Evolutionary conservation across 2,888 invertebrate genomes (phyloP), one percentile per base, ranked within the genome.

Genomic region (Ganaspis brasiliensis): DNA sequence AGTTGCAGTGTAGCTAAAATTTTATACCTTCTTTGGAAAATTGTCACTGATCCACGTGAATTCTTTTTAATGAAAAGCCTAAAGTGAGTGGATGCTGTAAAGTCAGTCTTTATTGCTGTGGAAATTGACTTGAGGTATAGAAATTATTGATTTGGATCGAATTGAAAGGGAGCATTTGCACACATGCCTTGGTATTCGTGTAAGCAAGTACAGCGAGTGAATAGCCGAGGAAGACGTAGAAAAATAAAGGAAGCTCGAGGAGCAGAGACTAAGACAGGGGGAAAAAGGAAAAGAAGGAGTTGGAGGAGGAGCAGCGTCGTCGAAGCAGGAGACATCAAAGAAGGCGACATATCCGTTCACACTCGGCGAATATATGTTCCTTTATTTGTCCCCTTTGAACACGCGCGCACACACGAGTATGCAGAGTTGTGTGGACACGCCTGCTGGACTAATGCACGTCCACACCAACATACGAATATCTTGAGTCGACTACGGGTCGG

Each of bases 341-440:
- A 85, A 87, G 78, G 88, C 89, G 88, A 89, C 89, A 89, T 89
- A 90, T 90, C 90, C 90, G 90, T 90, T 90, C 89, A 88, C 90
- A 89, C 90, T 90, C 85, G 84, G 78, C 85, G 78, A 84, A 76
- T 85, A 85, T 82, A 80, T 70, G 81, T 79, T 78, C 72, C 71
- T 80, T 79, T 80, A 80, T 80, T 81, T 82, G 84, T 80, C 81
- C 78, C 57, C 24, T 59, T 73, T 77, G 75, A 35, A 71, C 72
- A 76, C 70, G 70, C 72, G 35, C 71, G 72, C 74, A 55, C 70
- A 61, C 40, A 37, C 35, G 70, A 37, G 40, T 16, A 49, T 59
- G 73, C 63, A 74, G n/a, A 63, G 59, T 35, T 74, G 56, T 76
- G 71, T 67, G 72, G 71, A 76, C 78, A 73, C 63, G 61, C 73